Percentiles rank a stretch among this genome's conserved stretches.
phyloP scores from a whole-genome alignment of 2,888 invertebrate genomes.

The Meta bourneti region DNA sequence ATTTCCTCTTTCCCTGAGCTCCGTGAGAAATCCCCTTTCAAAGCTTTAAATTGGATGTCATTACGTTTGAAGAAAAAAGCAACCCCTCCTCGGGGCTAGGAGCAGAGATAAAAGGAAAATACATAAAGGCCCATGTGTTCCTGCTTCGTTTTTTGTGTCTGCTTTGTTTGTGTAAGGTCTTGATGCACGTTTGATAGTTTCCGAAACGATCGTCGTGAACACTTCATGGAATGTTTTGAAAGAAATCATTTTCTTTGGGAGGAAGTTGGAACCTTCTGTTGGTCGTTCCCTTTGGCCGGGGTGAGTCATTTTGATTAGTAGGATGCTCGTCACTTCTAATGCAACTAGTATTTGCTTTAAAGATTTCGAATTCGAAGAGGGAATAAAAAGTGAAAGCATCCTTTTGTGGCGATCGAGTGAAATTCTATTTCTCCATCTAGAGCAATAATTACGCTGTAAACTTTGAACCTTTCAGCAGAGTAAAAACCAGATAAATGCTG shows the following conservation, averaged over 20 bases:
- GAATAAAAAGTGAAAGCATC: too few species aligned
- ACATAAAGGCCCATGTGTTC: neutral
- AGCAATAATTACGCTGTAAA: too few species aligned
- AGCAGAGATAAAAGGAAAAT: neutral
- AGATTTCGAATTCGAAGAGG: too few species aligned
- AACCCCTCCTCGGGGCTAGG: neutral
- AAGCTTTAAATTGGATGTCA: constrained; percentile 55
- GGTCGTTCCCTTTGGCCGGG: too few species aligned
- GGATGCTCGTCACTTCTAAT: too few species aligned
- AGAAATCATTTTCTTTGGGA: neutral
- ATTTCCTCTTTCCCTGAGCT: neutral
- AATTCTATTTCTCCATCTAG: too few species aligned
- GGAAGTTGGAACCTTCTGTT: neutral
- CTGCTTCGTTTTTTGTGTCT: neutral
- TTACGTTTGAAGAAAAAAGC: constrained; percentile 24
- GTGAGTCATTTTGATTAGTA: neutral
- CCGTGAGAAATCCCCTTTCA: constrained; percentile 34
- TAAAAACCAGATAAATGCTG: too few species aligned
- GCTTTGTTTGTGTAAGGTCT: neutral
- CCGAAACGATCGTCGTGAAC: neutral
- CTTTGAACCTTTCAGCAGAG: too few species aligned
- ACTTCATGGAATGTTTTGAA: neutral
- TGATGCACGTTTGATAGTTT: neutral
- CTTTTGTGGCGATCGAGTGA: too few species aligned
- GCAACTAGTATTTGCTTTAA: too few species aligned